phyloP scores from a whole-genome alignment of 2,888 invertebrate genomes.

The Lingula anatina region DNA sequence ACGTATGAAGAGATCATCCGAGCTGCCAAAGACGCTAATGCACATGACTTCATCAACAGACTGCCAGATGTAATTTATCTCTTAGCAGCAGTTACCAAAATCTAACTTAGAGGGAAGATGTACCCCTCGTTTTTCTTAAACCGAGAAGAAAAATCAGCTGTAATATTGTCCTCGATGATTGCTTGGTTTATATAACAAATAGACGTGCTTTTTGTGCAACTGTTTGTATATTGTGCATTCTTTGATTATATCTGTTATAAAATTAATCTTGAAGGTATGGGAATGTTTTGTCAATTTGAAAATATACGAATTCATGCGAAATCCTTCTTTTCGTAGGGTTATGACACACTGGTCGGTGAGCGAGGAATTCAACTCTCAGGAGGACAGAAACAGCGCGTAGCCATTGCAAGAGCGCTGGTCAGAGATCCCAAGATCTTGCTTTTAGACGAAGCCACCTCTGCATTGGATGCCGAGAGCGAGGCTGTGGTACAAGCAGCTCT shows the following conservation, averaged over 20 bases:
- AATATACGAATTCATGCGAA: too few relatives aligned
- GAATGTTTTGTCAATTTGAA: too few relatives aligned
- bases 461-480: constrained; percentile 52
- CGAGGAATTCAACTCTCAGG: constrained; percentile 22
- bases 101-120: too few relatives aligned
- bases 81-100: not conserved
- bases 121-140: too few relatives aligned
- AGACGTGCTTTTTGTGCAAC: too few relatives aligned
- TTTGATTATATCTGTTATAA: too few relatives aligned
- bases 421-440: constrained; percentile 52
- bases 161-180: too few relatives aligned
- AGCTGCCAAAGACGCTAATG: constrained; percentile 41
- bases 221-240: too few relatives aligned
- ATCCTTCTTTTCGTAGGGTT: too few relatives aligned
- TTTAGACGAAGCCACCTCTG: constrained; percentile 53
- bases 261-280: too few relatives aligned
- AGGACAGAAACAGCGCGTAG: constrained; percentile 54
- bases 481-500: constrained; percentile 20
- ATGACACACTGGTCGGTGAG: not conserved
- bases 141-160: too few relatives aligned
- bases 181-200: too few relatives aligned
- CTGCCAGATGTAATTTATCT: constrained; percentile 28
- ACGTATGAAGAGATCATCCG: constrained; percentile 36
- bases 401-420: constrained; percentile 53
- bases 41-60: constrained; percentile 35